Conservation (phyloP, 2,113 vertebrate species). For the Chascanopsetta lugubris region DNA sequence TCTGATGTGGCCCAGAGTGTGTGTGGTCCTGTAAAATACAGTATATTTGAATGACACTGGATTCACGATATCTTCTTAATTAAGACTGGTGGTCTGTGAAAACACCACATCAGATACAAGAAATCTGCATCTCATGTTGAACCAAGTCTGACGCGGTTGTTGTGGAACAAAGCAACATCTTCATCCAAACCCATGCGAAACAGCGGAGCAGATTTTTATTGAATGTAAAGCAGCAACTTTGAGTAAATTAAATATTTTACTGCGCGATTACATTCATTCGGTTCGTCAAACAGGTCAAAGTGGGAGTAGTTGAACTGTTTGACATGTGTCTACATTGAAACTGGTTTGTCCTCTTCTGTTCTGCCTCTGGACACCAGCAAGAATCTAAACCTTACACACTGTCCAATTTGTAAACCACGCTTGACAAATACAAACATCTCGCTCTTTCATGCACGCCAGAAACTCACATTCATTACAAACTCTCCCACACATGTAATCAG, state of each 20-base stretch:
- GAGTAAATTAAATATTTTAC: conserved; percentile 9
- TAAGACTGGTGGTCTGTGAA: conserved; percentile 5
- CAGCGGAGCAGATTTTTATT: neutral
- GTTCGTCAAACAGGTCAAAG: neutral
- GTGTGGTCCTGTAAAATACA: conserved; percentile 25
- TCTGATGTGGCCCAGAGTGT: neutral
- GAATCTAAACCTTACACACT: neutral
- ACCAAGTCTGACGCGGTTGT: conserved; percentile 8
- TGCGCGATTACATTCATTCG: neutral
- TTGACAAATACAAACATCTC: conserved; percentile 44
- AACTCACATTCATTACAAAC: conserved; percentile 41
- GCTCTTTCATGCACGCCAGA: no score
- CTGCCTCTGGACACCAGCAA: neutral
- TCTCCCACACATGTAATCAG: conserved; percentile 24
- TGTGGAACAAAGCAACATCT: neutral
- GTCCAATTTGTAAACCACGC: conserved; percentile 27
- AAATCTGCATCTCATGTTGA: conserved; percentile 19
- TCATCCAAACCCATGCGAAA: neutral
- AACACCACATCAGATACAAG: conserved; percentile 29
- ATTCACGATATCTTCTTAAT: neutral
- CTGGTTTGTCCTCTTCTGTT: neutral
- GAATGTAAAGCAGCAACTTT: neutral
- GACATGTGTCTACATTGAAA: neutral
- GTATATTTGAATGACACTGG: conserved; percentile 21
- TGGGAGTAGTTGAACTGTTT: neutral